Evolutionary conservation across 64 coral and sea anemone genomes (phyloP), one percentile per base, ranked within the genome.

Genomic region (Anthopleura sola): DNA sequence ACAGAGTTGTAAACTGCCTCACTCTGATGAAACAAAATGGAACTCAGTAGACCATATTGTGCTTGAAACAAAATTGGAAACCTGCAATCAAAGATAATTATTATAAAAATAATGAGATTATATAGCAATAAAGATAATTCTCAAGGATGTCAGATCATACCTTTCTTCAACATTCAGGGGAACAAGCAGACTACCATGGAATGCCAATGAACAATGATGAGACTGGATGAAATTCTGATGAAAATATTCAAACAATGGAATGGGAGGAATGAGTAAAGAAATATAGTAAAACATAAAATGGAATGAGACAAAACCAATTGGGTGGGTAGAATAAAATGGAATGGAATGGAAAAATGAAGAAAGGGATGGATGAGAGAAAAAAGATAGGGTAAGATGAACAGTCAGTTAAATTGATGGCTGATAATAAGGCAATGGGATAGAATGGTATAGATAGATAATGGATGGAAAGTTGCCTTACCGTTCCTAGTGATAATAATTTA

Each of bases 1-100:
- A 91, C 76, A 55, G 83, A 74, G 46, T 71, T 82, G 55, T 86
- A 91, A 2, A 91, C 84, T 3, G 89, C 89, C 7, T 91, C 89
- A 38, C 74, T 80, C 36, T 91, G 84, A 24, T 91, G 44, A 54
- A 81, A 86, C 23, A 91, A 55, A 62, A 82, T 28, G 5, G 83
- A 78, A 18, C 89, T 86, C 55, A 91, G 75, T 8, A 91, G 40
- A 82, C 83, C 11, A 29, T 51, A 91, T 38, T 86, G 89, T 11
- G 75, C 78, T 55, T 86, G 53, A 74, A 91, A 91, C 58, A 91
- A 54, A 11, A 24, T 37, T 8, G 84, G 76, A 68, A 91, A 91
- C 36, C 89, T 90, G 49, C 3, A 23, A 46, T 13, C 37, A 75
- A 39, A 58, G 40, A 10, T 38, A 68, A 53, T 53, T 2, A 12